Evolutionary conservation across 2,888 invertebrate species (phyloP), one percentile per base, ranked within the genome.

Genomic region (Mesoligia furuncula): DNA sequence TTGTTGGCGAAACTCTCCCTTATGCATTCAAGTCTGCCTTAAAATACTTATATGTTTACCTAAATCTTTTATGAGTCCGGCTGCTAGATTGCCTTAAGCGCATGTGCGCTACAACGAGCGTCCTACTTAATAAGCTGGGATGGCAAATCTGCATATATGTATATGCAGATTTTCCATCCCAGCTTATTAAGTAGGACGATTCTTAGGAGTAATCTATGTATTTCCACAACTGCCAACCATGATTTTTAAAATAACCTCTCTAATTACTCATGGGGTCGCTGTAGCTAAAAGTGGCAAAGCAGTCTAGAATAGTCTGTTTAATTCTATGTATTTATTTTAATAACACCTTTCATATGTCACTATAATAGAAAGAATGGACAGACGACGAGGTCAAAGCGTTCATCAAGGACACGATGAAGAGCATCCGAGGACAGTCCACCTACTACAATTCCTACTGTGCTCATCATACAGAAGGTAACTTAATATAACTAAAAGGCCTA

Each of bases 401-500:
- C 84, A 96, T 96, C 79, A 94, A 93, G 81, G 81, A 85, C 0
- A 96, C 96, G 0, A 96, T 95, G 96, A 91, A 87, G 75, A 92
- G 94, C n/a, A 84, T 96, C 36, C 94, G 96, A n/a, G 96, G 96
- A 2, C 95, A 94, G 87, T 96, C 96, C 48, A 94, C 93, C 0
- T 96, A 96, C 87, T 95, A 92, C 91, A 96, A 96, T 84, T 94
- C 95, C 20, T 94, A 92, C 84, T 96, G 96, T 85, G 92, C 94
- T 0, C 93, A 96, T 87, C 90, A 95, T 0, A 57, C 78, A 39
- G 74, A 78, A 83, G 74, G 79, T 80, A 73, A 54, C 15, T 20
- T 27, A 45, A 27, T 31, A 5, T 62, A 9, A 31, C 66, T 51
- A 20, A 51, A 7, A 51, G 8, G 8, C 7, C 8, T 51, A 51